Conservation (phyloP, 2,797 vertebrate genomes). For the Prunella strophiata region DNA sequence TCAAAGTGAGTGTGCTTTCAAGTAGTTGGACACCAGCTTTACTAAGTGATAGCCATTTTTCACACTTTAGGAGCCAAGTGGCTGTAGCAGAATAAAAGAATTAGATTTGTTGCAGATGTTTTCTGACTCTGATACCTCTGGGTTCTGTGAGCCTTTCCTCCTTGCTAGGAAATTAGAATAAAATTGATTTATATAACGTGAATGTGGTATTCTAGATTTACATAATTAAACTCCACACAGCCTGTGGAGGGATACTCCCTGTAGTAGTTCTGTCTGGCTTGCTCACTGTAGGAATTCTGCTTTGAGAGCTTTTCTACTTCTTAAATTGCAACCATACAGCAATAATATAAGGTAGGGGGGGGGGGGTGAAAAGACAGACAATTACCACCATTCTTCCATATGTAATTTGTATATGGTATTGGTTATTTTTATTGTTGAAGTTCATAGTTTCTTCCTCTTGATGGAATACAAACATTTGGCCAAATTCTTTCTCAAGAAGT, state of each 20-base stretch:
- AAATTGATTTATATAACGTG: not conserved
- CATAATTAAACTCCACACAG: not conserved
- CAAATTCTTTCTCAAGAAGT: conserved; percentile 27
- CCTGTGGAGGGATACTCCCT: not conserved
- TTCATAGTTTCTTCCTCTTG: conserved; percentile 52
- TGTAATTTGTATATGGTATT: conserved; percentile 50
- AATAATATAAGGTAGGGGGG: not conserved
- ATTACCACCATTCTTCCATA: conserved; percentile 41
- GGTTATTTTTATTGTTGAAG: conserved; percentile 58
- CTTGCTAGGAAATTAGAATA: conserved; percentile 9
- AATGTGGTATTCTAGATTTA: not conserved
- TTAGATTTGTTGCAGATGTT: conserved; percentile 58
- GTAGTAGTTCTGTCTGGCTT: not conserved
- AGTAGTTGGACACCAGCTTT: conserved; percentile 5
- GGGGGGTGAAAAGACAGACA: conserved; percentile 17
- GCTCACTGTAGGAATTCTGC: conserved; percentile 6
- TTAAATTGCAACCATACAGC: conserved; percentile 55
- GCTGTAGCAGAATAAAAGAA: not conserved
- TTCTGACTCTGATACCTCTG: not conserved
- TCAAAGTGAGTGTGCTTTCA: conserved; percentile 20
- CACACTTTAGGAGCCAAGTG: conserved; percentile 47
- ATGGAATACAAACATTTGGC: conserved; percentile 41
- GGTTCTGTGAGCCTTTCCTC: not conserved
- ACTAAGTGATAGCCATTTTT: conserved; percentile 40
- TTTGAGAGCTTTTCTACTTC: conserved; percentile 24